Evolutionary conservation across 92 coral and sea anemone genomes (phyloP).

Genomic region (Blastomussa wellsi): DNA sequence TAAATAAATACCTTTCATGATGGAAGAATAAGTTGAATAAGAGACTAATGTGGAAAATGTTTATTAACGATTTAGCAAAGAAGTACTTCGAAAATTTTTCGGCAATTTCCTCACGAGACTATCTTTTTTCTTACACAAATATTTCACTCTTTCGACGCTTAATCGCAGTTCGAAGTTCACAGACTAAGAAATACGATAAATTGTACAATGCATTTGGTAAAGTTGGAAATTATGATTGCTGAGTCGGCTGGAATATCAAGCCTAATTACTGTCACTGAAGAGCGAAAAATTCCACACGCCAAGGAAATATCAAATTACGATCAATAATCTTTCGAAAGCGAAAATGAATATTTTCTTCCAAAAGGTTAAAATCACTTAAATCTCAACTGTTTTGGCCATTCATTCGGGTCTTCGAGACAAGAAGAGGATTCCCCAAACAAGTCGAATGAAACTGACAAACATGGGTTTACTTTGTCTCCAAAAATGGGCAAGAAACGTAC

Average conservation of each 20-base stretch:
- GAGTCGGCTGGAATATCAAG: background rate
- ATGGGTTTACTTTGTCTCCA: slow-evolving; percentile 46
- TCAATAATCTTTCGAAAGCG: background rate
- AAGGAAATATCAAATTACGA: slow-evolving; percentile 20
- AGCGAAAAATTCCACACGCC: slow-evolving; percentile 3
- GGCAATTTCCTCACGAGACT: background rate
- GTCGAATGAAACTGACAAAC: slow-evolving; percentile 9
- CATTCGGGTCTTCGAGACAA: background rate
- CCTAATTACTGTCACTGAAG: background rate
- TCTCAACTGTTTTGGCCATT: background rate
- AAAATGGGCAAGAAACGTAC: slow-evolving; percentile 70
- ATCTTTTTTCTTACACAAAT: background rate
- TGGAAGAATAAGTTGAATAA: too few relatives aligned
- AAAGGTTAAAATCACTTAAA: background rate
- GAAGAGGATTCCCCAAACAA: slow-evolving; percentile 44
- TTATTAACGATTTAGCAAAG: too few relatives aligned
- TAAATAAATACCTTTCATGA: too few relatives aligned
- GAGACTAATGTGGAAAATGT: too few relatives aligned
- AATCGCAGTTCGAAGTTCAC: background rate
- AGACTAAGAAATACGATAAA: too few relatives aligned
- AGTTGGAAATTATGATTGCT: background rate
- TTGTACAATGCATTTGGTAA: background rate
- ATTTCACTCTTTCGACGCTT: background rate
- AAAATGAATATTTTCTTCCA: background rate
- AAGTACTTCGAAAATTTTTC: too few relatives aligned